Evolutionary conservation across 2,888 invertebrate species (phyloP).

Genomic region (Dilophus febrilis): DNA sequence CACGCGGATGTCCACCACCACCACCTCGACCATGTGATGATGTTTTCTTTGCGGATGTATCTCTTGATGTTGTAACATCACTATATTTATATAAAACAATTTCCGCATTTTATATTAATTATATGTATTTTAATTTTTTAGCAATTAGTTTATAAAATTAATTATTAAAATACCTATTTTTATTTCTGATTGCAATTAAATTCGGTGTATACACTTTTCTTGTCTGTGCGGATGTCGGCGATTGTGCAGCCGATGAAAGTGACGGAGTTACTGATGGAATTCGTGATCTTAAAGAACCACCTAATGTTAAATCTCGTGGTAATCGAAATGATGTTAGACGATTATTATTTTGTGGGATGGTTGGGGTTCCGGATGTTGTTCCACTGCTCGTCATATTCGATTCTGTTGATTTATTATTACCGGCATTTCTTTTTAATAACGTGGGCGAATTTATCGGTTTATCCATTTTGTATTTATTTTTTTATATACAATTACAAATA

Average conservation of each 20-base stretch:
- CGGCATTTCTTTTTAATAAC: no score
- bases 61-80: conserved; percentile 27
- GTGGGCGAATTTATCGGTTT: no score
- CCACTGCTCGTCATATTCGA: no score
- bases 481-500: no score
- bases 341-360: no score
- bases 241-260: background rate
- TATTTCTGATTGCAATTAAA: conserved; percentile 41
- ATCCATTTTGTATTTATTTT: no score
- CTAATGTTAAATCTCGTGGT: conserved; percentile 39
- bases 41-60: conserved; percentile 17
- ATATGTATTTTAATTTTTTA: no score
- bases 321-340: conserved; percentile 34
- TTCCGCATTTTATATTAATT: no score
- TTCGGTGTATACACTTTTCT: conserved; percentile 44
- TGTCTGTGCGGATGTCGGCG: conserved; percentile 11
- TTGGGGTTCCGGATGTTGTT: no score
- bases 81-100: conserved; percentile 13
- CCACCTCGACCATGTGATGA: conserved; percentile 16
- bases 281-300: conserved; percentile 18
- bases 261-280: background rate
- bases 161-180: conserved; percentile 32
- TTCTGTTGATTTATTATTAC: no score
- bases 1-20: conserved; percentile 17
- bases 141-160: no score